Evolutionary conservation across 2,797 vertebrate species (phyloP), one percentile per base, ranked within the genome.

Genomic region (Erethizon dorsatum): DNA sequence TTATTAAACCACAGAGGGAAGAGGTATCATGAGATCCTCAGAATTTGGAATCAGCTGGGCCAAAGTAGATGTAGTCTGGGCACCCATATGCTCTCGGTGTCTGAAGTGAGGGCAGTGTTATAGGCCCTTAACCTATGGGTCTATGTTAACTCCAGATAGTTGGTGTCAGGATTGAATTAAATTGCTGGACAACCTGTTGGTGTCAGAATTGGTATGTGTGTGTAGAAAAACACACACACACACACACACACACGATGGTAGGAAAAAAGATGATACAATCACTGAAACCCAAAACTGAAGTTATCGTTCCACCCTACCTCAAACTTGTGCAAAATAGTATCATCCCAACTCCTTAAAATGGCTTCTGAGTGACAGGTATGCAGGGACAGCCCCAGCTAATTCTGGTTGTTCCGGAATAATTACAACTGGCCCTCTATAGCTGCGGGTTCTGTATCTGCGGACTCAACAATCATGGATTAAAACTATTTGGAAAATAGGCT

Each of bases 211-310:
- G 18, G 59, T 45, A 57, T 47, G 20, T n/a, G 20, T 47, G 47
- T 28, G 20, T 37, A 71, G 75, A 67, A 83, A 65, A 69, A 28
- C 6, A 61, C 52, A 65, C 61, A 63, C 10, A 63, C 15, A n/a
- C 52, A 56, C 37, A 41, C 37, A 41, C 37, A 41, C 37, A 41
- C 37, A 57, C 17, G 18, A 57, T 20, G 56, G 6, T 71, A 90
- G 14, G 57, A 50, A 63, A 78, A 83, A 82, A 83, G 50, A 54
- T 15, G 41, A 63, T 28, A 80, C 6, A 86, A 59, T 93, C n/a
- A 87, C 3, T 75, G 41, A 90, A 93, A 85, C 37, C 50, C 33
- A 57, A 82, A 90, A 57, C 26, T 67, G 15, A 96, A 82, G 77
- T 82, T 18, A 59, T 52, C 56, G 59, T 83, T 80, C 28, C 26